phyloP scores from a whole-genome alignment of 2,113 vertebrate species.

The Ploceus nigricollis region DNA sequence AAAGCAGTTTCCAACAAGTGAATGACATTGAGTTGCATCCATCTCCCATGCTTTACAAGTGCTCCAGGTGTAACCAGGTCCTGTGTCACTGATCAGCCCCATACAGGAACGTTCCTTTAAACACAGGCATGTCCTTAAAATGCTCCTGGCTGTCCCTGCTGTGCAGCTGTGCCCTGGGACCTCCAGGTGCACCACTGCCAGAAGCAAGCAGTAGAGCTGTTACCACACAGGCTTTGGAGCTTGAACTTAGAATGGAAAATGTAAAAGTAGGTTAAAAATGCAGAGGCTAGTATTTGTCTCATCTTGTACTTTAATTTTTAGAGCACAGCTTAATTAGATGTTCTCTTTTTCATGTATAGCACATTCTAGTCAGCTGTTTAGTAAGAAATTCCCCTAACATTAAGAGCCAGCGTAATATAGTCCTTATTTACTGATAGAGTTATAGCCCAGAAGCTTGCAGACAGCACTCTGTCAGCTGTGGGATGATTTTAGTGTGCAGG shows the following conservation, averaged over 20 bases:
- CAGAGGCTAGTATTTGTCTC: not conserved
- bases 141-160: not conserved
- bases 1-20: not conserved
- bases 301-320: not conserved
- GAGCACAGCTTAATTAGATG: not conserved
- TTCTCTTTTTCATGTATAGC: not conserved
- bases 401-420: not conserved
- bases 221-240: not conserved
- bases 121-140: not conserved
- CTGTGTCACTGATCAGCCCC: rapidly evolving
- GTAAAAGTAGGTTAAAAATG: not conserved
- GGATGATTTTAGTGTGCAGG: conserved; percentile 7
- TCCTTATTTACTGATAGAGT: not conserved
- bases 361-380: not conserved
- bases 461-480: not conserved
- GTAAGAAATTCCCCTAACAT: not conserved
- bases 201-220: not conserved
- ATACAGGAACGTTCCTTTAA: rapidly evolving
- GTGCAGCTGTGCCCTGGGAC: not conserved
- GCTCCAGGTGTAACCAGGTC: not conserved
- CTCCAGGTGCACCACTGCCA: not conserved
- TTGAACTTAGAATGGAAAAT: not conserved
- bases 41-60: not conserved
- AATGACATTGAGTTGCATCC: not conserved
- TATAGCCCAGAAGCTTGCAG: not conserved